Evolutionary conservation across 2,888 invertebrate genomes (phyloP), one percentile per base, ranked within the genome.

Genomic region (Sceliomorpha sp.): DNA sequence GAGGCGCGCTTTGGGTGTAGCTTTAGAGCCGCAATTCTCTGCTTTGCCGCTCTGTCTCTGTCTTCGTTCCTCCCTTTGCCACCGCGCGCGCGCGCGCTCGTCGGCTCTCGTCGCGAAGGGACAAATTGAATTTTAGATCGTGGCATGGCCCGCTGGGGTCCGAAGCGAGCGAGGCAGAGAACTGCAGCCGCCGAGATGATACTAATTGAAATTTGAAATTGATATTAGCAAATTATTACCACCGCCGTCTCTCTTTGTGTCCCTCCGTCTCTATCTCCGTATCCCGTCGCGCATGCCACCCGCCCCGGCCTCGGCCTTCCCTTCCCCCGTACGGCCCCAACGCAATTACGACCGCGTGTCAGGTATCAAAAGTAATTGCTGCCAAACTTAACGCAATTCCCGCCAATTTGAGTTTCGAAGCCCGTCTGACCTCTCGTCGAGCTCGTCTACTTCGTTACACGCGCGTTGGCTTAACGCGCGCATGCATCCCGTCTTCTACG

Each of bases 141-240:
- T 84, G 81, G 81, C 84, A 80, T 86, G 85, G 79, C 80, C 80
- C 82, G 81, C 76, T 80, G 79, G 81, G 81, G 81, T 80, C 78
- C 73, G 56, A 50, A 56, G 68, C 60, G 66, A 63, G 59, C 72
- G 73, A 75, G 80, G 73, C 76, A 64, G 72, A 72, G 73, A 40
- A 64, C 44, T 59, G 58, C 59, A 44, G 32, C 45, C 62, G 71
- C 71, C 37, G 79, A 86, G 87, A 88, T 88, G 86, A 87, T 88
- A 85, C 87, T 88, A 88, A 88, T 88, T 88, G 87, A 88, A 88
- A 88, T 88, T 88, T 88, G 88, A 88, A 88, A 88, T 88, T 88
- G 88, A 88, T 88, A 88, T 88, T 88, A 88, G 87, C 86, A 84
- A 86, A 88, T 88, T 88, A 86, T 87, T 87, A 83, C 84, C 84